phyloP scores from a whole-genome alignment of 1,140 invertebrate species.

The Drosophila setifemur region DNA sequence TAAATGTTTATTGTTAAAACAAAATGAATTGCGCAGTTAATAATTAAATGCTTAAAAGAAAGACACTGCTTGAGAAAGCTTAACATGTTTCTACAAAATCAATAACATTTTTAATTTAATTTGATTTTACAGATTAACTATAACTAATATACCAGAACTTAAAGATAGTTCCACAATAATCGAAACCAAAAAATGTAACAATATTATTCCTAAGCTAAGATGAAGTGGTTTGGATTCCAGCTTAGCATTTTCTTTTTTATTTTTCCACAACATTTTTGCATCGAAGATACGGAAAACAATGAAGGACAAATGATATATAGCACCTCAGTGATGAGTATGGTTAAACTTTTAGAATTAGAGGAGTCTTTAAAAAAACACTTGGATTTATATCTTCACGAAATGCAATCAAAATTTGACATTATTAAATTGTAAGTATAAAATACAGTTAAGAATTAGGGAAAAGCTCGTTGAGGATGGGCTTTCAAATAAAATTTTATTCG shows the following conservation, averaged over 20 bases:
- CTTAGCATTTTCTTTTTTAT: not conserved
- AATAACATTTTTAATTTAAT: too few relatives aligned
- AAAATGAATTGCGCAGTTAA: too few relatives aligned
- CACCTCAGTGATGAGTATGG: conserved; percentile 24
- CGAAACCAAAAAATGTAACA: not conserved
- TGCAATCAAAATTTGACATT: conserved; percentile 43
- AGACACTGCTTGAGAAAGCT: too few relatives aligned
- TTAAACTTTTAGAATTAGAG: conserved; percentile 41
- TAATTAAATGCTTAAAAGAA: not conserved
- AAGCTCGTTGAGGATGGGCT: too few relatives aligned
- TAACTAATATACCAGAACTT: conserved; percentile 7
- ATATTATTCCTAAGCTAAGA: not conserved
- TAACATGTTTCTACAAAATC: too few relatives aligned
- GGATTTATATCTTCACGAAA: conserved; percentile 1
- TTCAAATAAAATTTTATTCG: too few relatives aligned
- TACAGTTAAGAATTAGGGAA: too few relatives aligned
- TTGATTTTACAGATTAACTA: too few relatives aligned
- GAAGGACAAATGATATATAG: conserved; percentile 14
- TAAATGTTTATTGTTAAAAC: too few relatives aligned
- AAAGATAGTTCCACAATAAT: not conserved
- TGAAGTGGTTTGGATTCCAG: conserved; percentile 10
- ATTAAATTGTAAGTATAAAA: conserved; percentile 23
- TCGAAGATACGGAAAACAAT: not conserved
- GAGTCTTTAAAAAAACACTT: conserved; percentile 10
- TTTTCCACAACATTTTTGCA: not conserved